Base-by-base conservation (phyloP, 2,113 vertebrate species). In the Hypomesus transpacificus region DNA sequence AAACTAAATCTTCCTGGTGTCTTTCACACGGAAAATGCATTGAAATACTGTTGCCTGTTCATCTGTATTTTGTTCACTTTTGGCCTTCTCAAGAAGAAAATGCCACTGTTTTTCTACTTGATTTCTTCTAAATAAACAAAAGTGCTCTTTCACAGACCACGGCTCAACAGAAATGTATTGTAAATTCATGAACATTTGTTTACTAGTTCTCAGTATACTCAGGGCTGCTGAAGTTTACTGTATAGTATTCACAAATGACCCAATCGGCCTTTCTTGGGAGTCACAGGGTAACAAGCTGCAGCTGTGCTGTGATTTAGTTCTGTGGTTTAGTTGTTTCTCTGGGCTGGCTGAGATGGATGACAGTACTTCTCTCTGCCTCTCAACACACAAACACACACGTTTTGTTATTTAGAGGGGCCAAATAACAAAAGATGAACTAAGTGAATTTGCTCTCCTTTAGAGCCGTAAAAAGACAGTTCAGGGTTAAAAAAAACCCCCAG, bases 31-130 rank as follows among this genome's bases (percentile, higher is more conserved):
- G 69, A 71, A 71, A 84, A 76, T 56, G 2, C 39, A 51, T 73
- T 28, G 31, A 75, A 70, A 50, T 61, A 74, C 81, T 75, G 21
- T 61, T n/a, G 59, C 61, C 22, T 16, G 69, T 69, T 56, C 11
- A 61, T 60, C 11, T 60, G 50, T 51, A 46, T 68, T 53, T 77
- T 82, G 75, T 85, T 77, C 61, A 78, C 73, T 66, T 84, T 79
- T 82, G 56, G 83, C 66, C 68, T 75, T 88, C 86, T 88, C 78
- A 86, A 83, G 86, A 89, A 90, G 84, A 90, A 89, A 87, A 87
- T 76, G 79, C 83, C 82, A 87, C 82, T 85, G 83, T 84, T 90
- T 69, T 89, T 90, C 75, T 88, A 88, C 83, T 85, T 80, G 58
- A 78, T 75, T 84, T 86, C 82, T 88, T 86, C 78, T 69, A 84